Base-by-base conservation (phyloP, 1,140 invertebrate genomes). In the Camponotus floridanus region DNA sequence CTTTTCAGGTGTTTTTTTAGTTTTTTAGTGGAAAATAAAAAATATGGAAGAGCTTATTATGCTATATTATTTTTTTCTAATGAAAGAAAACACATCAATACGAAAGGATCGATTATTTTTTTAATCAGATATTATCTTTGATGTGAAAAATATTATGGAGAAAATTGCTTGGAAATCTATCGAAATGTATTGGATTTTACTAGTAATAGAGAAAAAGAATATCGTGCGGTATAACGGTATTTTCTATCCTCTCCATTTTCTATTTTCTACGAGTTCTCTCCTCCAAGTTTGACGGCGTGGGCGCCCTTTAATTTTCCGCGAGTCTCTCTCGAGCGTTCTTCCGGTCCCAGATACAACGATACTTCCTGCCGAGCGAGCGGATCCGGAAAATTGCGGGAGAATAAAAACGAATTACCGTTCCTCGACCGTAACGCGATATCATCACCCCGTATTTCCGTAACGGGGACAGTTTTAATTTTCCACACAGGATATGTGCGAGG, bases 381-480 rank as follows among this genome's bases (percentile, higher is more conserved):
- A 64, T 64, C 15, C 39, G 59, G 42, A 65, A 65, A 65, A 78
- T 78, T 48, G 26, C 61, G 18, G 26, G n/a, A 26, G n/a, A 65
- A 78, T 78, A 78, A 78, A 78, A 78, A 65, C 76, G 33, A n/a
- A 65, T 78, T 73, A 26, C 26, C 26, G 26, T 78, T 33, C 4
- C 36, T 51, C 15, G 21, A 18, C 13, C 65, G 18, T 15, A 48
- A 65, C 26, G 45, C 64, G 21, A 48, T 61, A n/a, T 36, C 11
- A 51, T 51, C 26, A 3, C 11, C 26, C 42, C 15, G 4, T 51
- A 26, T 78, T 78, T 33, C 59, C 26, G 18, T 39, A 33, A 11
- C 31, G 70, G 42, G 21, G 73, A 61, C 36, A 76, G 39, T 81
- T 81, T 59, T 71, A 81, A 81, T 81, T 81, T 57, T 81, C 21